phyloP scores from a whole-genome alignment of 2,113 vertebrate species.

The Oreochromis tanganicae region DNA sequence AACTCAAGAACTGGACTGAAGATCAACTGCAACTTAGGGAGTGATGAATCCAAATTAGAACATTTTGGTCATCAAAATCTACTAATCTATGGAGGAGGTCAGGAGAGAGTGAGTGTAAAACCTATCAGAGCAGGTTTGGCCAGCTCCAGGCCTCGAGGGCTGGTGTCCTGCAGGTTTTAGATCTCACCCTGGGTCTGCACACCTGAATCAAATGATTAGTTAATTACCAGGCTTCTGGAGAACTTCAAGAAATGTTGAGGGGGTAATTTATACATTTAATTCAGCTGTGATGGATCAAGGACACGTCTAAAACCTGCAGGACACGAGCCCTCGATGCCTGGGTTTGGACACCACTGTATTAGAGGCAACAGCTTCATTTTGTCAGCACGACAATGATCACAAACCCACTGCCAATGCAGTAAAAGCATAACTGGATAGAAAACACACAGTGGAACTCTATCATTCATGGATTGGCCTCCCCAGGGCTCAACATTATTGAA shows the following conservation, averaged over 20 bases:
- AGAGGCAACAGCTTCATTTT: not conserved
- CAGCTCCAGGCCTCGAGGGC: accelerated
- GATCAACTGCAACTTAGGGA: not conserved
- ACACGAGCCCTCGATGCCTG: not conserved
- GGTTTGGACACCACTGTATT: not conserved
- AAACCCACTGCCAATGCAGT: not conserved
- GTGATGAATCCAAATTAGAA: not conserved
- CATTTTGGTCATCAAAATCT: not conserved
- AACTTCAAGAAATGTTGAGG: not conserved
- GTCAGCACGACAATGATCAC: not conserved
- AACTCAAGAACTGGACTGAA: not conserved
- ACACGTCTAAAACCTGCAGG: too few species aligned
- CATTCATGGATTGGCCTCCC: not conserved
- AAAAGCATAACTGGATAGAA: not conserved
- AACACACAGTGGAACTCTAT: not conserved
- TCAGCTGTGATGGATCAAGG: not conserved
- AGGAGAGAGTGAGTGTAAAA: not conserved
- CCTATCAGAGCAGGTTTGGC: not conserved
- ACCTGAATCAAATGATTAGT: not conserved
- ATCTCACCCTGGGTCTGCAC: not conserved
- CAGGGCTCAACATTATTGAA: not conserved
- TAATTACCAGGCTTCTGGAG: not conserved
- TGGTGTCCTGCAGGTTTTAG: not conserved
- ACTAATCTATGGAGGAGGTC: not conserved
- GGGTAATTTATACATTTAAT: not conserved